These are phyloP conservation scores for Machimus rusticus DNA, from an alignment of 2,888 invertebrate species.

Conservation along the genomic window DNA sequence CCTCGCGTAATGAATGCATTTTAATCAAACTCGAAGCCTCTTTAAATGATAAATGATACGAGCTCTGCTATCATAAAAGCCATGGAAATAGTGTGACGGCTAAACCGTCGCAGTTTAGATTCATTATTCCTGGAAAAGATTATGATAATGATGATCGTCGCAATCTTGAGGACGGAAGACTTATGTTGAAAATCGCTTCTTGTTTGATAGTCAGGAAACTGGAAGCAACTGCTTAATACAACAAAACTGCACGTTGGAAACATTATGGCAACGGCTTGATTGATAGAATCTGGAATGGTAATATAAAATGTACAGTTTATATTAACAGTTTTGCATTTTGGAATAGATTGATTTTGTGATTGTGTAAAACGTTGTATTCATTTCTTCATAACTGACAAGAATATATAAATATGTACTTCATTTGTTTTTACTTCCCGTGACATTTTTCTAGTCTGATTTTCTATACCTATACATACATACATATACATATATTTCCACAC, in stretches of 20 bases:
- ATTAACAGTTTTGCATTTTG: neutral
- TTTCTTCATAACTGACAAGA: no score
- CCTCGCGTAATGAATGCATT: conserved; percentile 32
- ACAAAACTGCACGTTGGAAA: neutral
- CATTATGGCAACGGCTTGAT: neutral
- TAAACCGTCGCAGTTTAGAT: conserved; percentile 28
- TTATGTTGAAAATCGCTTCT: conserved; percentile 22
- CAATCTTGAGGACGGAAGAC: conserved; percentile 21
- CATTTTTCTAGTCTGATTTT: no score
- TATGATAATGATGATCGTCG: conserved; percentile 31
- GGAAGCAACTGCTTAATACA: neutral
- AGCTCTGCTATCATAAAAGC: conserved; percentile 14
- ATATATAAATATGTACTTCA: no score
- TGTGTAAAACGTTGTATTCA: no score
- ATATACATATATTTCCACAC: no score
- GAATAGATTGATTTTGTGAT: neutral
- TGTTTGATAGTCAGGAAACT: conserved; percentile 34
- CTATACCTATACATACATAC: no score
- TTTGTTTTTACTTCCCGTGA: no score
- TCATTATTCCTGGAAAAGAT: conserved; percentile 27
- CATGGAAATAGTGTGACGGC: conserved; percentile 26
- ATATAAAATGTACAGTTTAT: neutral
- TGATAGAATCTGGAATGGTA: neutral
- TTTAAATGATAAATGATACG: conserved; percentile 33
- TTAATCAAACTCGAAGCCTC: conserved; percentile 33